Base-by-base conservation (phyloP, 2,797 vertebrate genomes). In the Phataginus tetradactyla region DNA sequence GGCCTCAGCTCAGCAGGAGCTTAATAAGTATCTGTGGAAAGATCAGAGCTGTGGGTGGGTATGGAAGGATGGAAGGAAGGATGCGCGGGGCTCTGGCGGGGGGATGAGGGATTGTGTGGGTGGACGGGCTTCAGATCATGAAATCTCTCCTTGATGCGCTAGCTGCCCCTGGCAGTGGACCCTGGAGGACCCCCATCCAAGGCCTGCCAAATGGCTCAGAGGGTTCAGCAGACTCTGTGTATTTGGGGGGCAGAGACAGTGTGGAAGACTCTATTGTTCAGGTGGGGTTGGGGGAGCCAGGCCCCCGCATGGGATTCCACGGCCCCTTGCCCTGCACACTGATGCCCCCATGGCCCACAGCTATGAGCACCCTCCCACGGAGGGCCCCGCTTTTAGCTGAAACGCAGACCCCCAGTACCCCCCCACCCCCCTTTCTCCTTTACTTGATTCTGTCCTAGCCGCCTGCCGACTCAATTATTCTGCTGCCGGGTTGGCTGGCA, bases 381-480 rank as follows among this genome's bases (percentile, higher is more conserved):
- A 5, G 23, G 80, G 80, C 71, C 75, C 83, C 53, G 7, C 51
- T 61, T 34, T 55, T 27, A 29, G 57, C 42, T 2, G 2, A 9
- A 51, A 23, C 0, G 14, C 9, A 1, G 1, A 42, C 25, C n/a
- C 59, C 27, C 51, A 29, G 45, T 4, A 59, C n/a, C 6, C 53
- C 37, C 53, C n/a, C n/a, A n/a, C n/a, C 32, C 53, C 39, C 15
- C n/a, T n/a, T 34, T 13, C 18, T 13, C 80, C 69, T 42, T 32
- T 61, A 42, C 78, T 79, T 29, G 64, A 86, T 93, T 96, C 88
- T 55, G n/a, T 91, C 72, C 92, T 2, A 27, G 95, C 93, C 53
- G 13, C 96, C 96, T 3, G 92, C 92, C 4, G 95, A 93, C 91
- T 93, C 95, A 86, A 96, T 96, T 94, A 96, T 81, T 13, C 87